phyloP scores from a whole-genome alignment of 2,888 invertebrate species.

The Diarsia rubi region DNA sequence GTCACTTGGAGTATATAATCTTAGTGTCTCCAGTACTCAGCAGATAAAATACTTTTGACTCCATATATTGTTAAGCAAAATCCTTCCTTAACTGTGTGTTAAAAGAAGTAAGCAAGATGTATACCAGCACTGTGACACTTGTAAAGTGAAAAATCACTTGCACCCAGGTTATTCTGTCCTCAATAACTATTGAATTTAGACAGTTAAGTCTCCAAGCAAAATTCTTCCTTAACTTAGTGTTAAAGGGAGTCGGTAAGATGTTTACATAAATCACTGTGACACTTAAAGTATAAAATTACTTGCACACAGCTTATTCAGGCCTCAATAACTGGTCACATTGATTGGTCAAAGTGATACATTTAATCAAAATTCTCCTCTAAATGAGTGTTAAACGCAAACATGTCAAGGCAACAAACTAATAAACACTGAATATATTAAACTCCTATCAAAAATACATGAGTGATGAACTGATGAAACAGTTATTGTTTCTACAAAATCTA shows the following conservation, averaged over 20 bases:
- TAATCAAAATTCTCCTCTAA: too few species aligned
- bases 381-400: not conserved
- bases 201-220: not conserved
- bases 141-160: not conserved
- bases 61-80: not conserved
- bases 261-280: constrained; percentile 21
- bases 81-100: not conserved
- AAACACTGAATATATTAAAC: not conserved
- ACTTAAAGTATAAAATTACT: constrained; percentile 11
- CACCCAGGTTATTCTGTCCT: not conserved
- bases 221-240: not conserved
- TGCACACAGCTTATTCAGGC: not conserved
- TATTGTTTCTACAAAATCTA: constrained; percentile 17
- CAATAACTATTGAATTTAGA: not conserved
- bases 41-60: not conserved
- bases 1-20: constrained; percentile 8
- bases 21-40: not conserved
- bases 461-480: not conserved
- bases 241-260: not conserved
- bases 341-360: not conserved
- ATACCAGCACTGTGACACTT: constrained; percentile 29
- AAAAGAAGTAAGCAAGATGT: not conserved
- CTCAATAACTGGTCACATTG: not conserved
- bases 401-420: constrained; percentile 4
- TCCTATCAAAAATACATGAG: constrained; percentile 1